phyloP scores from a whole-genome alignment of 1,140 invertebrate species.

The Apis dorsata region DNA sequence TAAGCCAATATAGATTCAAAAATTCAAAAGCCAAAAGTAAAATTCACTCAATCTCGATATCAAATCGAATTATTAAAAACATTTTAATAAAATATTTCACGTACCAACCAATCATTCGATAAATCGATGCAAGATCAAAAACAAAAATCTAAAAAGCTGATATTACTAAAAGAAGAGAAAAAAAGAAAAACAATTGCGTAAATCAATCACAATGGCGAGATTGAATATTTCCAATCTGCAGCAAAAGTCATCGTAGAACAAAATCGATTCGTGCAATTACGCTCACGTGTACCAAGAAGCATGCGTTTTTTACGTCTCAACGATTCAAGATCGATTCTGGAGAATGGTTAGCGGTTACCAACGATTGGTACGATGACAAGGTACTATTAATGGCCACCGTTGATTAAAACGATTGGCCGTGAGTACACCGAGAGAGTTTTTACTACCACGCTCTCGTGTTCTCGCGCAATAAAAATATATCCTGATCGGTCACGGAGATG shows the following conservation, averaged over 20 bases:
- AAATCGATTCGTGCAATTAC: slow-evolving; percentile 16
- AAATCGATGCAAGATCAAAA: background rate
- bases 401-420: slow-evolving; percentile 23
- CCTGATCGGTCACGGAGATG: slow-evolving; percentile 20
- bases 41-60: too few species aligned
- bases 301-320: background rate
- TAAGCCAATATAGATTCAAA: too few species aligned
- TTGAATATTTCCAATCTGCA: background rate
- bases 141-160: background rate
- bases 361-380: slow-evolving; percentile 15
- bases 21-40: too few species aligned
- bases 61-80: background rate
- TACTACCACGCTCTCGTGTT: slow-evolving; percentile 2
- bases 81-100: background rate
- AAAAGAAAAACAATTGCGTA: background rate
- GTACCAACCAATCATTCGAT: too few species aligned
- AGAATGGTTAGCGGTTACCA: background rate
- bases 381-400: slow-evolving; percentile 18
- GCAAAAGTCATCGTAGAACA: background rate
- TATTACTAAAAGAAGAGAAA: background rate
- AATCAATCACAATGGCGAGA: background rate
- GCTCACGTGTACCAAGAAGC: background rate
- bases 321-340: slow-evolving; percentile 12
- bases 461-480: slow-evolving; percentile 20
- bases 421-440: background rate